Base-by-base conservation (phyloP, 2,888 invertebrate genomes). In the Diadegma fenestrale region DNA sequence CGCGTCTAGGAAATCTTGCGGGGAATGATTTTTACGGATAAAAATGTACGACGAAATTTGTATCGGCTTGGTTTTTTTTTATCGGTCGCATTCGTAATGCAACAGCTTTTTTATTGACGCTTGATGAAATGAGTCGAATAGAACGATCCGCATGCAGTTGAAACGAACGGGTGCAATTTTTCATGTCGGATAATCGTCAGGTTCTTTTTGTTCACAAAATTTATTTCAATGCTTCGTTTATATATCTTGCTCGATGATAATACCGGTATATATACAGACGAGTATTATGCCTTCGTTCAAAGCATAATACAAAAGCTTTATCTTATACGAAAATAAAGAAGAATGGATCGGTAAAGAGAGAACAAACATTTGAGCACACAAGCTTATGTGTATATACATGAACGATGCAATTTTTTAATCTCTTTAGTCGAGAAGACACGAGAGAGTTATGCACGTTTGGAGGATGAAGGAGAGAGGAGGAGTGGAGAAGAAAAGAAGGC, bases 401-500 rank as follows among this genome's bases (percentile, higher is more conserved):
- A 48, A 48, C 48, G 48, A 71, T 79, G 79, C 79, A 78, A 71
- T 85, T 66, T 68, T 30, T 82, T 82, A 75, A 82, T 79, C 64
- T 79, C 75, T 58, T 48, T 64, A 61, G 61, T 63, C 48, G 79
- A 66, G 48, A 75, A 71, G 64, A 63, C 51, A 63, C 51, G 26
- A 26, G 37, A 82, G 80, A 37, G 79, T 80, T 58, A 66, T 81
- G 63, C 63, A 64, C 63, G 71, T 33, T 68, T 45, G 51, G n/a
- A 45, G 66, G n/a, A 51, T n/a, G 58, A 68, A 37, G 54, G 58
- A 68, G 43, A 45, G 61, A 80, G 71, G 48, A 54, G 72, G 63
- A 58, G 26, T 45, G 30, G 19, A 45, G 68, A 43, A 61, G 26
- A 30, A 43, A n/a, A 12, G 69, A 61, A 19, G 41, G 54, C 43